Evolutionary conservation across 2,888 invertebrate species (phyloP).

Genomic region (Dolichopus griseipennis): DNA sequence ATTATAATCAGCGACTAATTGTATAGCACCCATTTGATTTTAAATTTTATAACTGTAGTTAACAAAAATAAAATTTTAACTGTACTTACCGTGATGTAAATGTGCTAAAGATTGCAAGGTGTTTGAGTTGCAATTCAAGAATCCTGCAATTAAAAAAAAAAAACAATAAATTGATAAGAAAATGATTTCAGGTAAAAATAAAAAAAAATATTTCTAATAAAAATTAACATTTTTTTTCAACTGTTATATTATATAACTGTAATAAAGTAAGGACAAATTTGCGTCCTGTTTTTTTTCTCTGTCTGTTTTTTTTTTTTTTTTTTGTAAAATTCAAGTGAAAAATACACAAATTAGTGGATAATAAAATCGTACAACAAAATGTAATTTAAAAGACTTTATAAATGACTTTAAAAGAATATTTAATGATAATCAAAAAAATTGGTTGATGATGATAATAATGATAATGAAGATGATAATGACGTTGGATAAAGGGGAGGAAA

Average conservation of each 20-base stretch:
- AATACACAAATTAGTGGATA: not conserved
- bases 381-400: not conserved
- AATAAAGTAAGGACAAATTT: not conserved
- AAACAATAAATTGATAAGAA: not conserved
- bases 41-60: too few species aligned
- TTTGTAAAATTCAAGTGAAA: not conserved
- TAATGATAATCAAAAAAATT: not conserved
- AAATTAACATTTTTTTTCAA: not conserved
- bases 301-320: not conserved
- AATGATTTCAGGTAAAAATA: too few species aligned
- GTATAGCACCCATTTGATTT: too few species aligned
- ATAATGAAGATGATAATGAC: not conserved
- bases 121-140: conserved; percentile 10
- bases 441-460: not conserved
- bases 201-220: not conserved
- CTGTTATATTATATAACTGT: not conserved
- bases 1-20: too few species aligned
- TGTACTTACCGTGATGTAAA: conserved; percentile 10
- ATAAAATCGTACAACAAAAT: not conserved
- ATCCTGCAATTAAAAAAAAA: conserved; percentile 8
- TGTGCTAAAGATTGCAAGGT: conserved; percentile 11
- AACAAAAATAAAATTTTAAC: too few species aligned
- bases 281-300: not conserved
- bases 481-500: not conserved
- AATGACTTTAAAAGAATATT: not conserved